A percentile compares a stretch with the other conserved stretches of the same genome.
phyloP scores from a whole-genome alignment of 2,113 vertebrate species.

The Equus przewalskii region DNA sequence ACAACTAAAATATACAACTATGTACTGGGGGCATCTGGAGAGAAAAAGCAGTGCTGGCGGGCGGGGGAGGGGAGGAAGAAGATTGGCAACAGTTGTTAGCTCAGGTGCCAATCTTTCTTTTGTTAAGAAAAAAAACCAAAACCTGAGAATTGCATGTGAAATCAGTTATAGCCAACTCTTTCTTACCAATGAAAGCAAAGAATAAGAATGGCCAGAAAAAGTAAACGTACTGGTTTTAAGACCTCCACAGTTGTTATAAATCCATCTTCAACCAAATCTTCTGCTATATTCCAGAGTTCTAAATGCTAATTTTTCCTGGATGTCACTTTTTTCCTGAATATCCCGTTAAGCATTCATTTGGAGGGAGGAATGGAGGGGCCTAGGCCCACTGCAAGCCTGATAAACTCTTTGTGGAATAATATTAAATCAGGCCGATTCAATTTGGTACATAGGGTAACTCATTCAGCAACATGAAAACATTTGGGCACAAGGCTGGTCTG shows the following conservation, averaged over 20 bases:
- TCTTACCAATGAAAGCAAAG: background rate
- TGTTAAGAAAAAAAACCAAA: background rate
- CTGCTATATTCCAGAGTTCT: background rate
- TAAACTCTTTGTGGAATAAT: background rate
- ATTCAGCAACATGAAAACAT: background rate
- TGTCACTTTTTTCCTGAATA: conserved; percentile 18
- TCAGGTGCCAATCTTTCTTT: too few relatives aligned
- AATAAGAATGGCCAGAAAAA: background rate
- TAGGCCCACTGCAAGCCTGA: background rate
- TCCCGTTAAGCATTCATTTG: background rate
- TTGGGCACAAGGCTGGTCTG: background rate
- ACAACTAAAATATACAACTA: too few relatives aligned
- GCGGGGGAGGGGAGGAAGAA: too few relatives aligned
- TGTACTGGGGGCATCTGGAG: too few relatives aligned
- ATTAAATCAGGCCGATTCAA: background rate
- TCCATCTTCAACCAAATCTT: background rate
- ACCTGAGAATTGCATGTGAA: background rate
- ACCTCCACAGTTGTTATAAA: background rate
- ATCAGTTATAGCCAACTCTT: background rate
- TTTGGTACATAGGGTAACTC: background rate
- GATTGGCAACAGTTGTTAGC: too few relatives aligned
- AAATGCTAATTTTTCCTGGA: background rate
- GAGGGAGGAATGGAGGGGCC: background rate
- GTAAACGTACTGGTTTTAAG: background rate
- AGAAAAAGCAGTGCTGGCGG: too few relatives aligned